Percentiles rank a stretch among this genome's conserved stretches.
phyloP scores from a whole-genome alignment of 2,113 vertebrate genomes.

The Ailurus styani region DNA sequence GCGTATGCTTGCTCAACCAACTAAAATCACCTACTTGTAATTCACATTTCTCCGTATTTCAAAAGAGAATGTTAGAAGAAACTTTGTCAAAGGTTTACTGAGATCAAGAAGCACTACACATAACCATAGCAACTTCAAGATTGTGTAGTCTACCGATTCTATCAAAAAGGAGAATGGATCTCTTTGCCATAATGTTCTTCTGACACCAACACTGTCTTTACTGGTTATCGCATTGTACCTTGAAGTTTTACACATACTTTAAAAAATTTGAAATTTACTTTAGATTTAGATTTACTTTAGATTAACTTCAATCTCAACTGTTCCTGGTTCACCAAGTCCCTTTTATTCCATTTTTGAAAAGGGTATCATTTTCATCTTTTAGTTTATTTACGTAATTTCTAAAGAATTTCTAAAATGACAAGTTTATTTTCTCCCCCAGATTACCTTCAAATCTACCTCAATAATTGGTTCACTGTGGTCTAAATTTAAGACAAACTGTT shows the following conservation, averaged over 20 bases:
- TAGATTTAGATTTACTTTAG: background rate
- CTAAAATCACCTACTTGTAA: background rate
- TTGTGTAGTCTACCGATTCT: background rate
- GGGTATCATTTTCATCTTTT: background rate
- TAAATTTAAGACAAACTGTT: background rate
- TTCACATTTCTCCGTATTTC: background rate
- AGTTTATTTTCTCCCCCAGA: background rate
- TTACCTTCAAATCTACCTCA: background rate
- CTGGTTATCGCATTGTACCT: background rate
- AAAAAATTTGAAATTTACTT: background rate
- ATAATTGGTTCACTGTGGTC: background rate
- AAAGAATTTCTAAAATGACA: background rate
- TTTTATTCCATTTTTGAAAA: background rate
- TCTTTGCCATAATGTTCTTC: background rate
- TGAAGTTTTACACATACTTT: background rate
- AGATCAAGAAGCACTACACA: background rate
- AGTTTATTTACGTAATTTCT: background rate
- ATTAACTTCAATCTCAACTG: background rate
- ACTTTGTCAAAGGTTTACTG: background rate
- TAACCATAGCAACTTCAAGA: background rate
- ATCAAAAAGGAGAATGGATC: background rate
- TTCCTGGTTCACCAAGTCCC: background rate
- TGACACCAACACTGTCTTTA: background rate
- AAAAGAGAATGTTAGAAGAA: background rate
- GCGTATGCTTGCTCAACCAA: background rate